A percentile compares a stretch with the other conserved stretches of the same genome.
These are phyloP conservation scores for Xyrauchen texanus DNA, from an alignment of 2,113 vertebrate genomes.

Conservation along the genomic window DNA sequence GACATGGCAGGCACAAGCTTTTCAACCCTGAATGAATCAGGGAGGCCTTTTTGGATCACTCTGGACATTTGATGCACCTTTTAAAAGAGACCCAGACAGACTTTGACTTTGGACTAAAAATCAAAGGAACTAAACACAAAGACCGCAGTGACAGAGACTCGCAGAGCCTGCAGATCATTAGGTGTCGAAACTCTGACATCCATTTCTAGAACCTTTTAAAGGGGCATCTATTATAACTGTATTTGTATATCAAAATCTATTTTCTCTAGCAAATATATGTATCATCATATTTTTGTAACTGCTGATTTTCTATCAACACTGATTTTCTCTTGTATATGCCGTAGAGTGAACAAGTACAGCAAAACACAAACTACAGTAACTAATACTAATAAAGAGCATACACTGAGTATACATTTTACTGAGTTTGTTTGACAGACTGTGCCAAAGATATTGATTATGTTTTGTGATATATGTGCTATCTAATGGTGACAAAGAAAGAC, in stretches of 20 bases:
- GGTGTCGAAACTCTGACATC: not conserved
- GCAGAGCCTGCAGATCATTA: not conserved
- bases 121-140: not conserved
- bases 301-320: conserved; percentile 43
- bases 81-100: not conserved
- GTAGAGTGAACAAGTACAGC: conserved; percentile 39
- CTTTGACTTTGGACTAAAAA: too few relatives aligned
- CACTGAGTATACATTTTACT: not conserved
- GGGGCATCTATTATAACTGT: conserved; percentile 35
- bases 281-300: conserved; percentile 51
- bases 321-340: conserved; percentile 41
- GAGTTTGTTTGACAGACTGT: conserved; percentile 9
- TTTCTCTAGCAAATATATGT: conserved; percentile 42
- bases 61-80: not conserved
- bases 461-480: not conserved
- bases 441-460: not conserved
- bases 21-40: not conserved
- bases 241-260: conserved; percentile 43
- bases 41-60: conserved; percentile 1
- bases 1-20: not conserved
- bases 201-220: conserved; percentile 17
- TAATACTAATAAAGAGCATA: conserved; percentile 56
- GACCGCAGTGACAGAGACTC: conserved; percentile 7
- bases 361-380: conserved; percentile 37
- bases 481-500: not conserved